These are phyloP conservation scores for Chloropsis cyanopogon DNA, from an alignment of 2,113 vertebrate genomes.

Conservation along the genomic window DNA sequence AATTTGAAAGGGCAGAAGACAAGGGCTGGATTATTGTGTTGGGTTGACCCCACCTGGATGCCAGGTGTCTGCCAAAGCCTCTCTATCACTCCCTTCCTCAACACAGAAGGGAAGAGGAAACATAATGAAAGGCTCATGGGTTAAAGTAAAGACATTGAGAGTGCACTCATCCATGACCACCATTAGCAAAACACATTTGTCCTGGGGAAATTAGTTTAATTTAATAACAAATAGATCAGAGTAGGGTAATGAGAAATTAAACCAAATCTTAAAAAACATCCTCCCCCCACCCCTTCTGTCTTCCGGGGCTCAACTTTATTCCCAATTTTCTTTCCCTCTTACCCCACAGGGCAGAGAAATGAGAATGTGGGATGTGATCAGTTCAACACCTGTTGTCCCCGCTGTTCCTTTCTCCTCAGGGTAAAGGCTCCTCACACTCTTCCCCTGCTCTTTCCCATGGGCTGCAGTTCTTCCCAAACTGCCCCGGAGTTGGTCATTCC, in stretches of 20 bases:
- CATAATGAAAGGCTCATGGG: neutral
- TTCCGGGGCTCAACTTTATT: neutral
- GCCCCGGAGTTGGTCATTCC: neutral
- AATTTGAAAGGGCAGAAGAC: neutral
- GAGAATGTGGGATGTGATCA: neutral
- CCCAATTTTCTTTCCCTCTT: neutral
- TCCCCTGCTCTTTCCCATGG: neutral
- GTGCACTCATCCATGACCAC: neutral
- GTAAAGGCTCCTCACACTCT: neutral
- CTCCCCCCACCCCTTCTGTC: accelerated
- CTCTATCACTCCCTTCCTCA: neutral
- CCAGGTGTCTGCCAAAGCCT: neutral
- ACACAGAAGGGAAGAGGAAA: neutral
- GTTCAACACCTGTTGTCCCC: neutral
- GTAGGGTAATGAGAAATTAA: neutral
- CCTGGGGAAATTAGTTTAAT: neutral
- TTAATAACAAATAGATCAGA: neutral
- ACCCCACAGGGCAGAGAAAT: neutral
- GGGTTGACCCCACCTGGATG: neutral
- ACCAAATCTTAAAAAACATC: neutral
- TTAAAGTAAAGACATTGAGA: neutral
- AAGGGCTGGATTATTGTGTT: neutral
- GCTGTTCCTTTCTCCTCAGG: no score
- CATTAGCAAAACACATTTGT: neutral
- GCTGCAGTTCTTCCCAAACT: neutral